phyloP scores from a whole-genome alignment of 2,797 vertebrate genomes.

The Delichon dasypus region DNA sequence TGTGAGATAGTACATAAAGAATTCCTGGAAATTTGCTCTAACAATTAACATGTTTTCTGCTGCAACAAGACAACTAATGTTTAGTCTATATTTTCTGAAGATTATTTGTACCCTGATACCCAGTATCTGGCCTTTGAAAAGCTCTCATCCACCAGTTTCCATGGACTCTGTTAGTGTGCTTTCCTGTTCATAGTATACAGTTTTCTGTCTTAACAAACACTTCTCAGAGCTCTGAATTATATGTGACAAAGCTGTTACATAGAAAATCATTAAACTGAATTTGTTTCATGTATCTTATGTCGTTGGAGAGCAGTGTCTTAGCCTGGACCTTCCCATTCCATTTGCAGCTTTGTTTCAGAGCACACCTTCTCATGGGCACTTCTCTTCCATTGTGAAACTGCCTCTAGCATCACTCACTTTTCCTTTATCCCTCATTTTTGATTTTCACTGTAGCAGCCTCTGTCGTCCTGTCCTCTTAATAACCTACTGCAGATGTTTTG shows the following conservation, averaged over 20 bases:
- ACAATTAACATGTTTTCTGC: background rate
- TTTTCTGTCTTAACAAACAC: slow-evolving; percentile 30
- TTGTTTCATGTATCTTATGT: rapidly evolving
- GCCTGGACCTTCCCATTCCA: background rate
- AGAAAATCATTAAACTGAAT: background rate
- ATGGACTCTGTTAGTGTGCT: slow-evolving; percentile 27
- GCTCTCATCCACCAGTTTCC: background rate
- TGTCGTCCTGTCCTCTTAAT: background rate
- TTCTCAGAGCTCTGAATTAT: slow-evolving; percentile 26
- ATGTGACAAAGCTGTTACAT: background rate
- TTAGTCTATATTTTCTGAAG: slow-evolving; percentile 42
- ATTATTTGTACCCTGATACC: background rate
- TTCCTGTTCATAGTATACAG: slow-evolving; percentile 6
- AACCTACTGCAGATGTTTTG: background rate
- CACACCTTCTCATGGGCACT: background rate
- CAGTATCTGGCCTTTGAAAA: slow-evolving; percentile 14
- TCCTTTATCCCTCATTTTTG: background rate
- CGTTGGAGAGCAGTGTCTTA: background rate
- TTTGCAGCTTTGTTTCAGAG: background rate
- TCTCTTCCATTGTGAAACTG: background rate
- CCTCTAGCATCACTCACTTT: background rate
- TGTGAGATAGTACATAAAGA: background rate
- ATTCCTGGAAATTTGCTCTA: background rate
- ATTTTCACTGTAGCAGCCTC: background rate
- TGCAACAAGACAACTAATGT: background rate